phyloP scores from a whole-genome alignment of 2,797 vertebrate species.

The Mustela erminea region DNA sequence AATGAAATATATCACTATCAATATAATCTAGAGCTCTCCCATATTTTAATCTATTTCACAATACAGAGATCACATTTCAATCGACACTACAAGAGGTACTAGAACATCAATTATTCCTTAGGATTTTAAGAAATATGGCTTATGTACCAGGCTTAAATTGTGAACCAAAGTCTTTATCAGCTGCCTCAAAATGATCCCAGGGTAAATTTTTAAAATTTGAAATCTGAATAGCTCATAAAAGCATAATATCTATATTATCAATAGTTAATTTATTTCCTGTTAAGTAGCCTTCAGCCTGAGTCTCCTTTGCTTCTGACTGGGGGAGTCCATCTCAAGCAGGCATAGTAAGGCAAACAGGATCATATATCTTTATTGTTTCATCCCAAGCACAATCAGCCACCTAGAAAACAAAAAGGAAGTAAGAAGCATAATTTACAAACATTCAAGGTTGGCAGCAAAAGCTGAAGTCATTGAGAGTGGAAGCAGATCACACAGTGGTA shows the following conservation, averaged over 20 bases:
- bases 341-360: slow-evolving; percentile 90
- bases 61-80: slow-evolving; percentile 65
- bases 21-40: slow-evolving; percentile 65
- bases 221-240: slow-evolving; percentile 47
- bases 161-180: slow-evolving; percentile 51
- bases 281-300: slow-evolving; percentile 20
- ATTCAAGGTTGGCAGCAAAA: background rate
- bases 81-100: slow-evolving; percentile 60
- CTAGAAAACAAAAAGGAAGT: slow-evolving; percentile 88
- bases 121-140: slow-evolving; percentile 77
- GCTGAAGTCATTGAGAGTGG: background rate
- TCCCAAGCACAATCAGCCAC: slow-evolving; percentile 99
- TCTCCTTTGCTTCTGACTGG: slow-evolving; percentile 58
- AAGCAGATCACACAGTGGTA: background rate
- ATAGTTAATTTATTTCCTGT: slow-evolving; percentile 46
- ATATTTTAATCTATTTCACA: slow-evolving; percentile 77
- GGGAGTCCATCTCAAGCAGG: slow-evolving; percentile 79
- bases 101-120: slow-evolving; percentile 61
- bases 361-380: slow-evolving; percentile 96
- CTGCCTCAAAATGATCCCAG: slow-evolving; percentile 34
- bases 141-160: slow-evolving; percentile 61
- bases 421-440: background rate
- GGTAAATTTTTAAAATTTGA: slow-evolving; percentile 46
- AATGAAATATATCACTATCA: slow-evolving; percentile 77
- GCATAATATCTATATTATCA: slow-evolving; percentile 52